These are phyloP conservation scores for Sebastes paucispinis DNA, from an alignment of 2,797 vertebrate species.

Conservation along the genomic window DNA sequence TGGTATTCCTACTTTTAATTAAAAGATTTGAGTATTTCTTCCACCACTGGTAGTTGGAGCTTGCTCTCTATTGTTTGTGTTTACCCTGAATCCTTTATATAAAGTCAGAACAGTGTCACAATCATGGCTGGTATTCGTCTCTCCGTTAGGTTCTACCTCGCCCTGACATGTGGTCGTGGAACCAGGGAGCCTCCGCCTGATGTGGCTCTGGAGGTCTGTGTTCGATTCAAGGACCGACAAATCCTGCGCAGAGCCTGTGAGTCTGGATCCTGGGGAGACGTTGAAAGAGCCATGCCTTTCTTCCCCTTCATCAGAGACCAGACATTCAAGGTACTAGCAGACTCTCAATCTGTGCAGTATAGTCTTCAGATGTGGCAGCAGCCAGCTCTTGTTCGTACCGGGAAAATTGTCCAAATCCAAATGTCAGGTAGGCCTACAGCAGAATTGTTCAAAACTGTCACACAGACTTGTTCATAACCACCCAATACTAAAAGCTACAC, in stretches of 20 bases:
- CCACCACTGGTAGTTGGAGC: neutral
- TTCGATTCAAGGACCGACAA: conserved; percentile 88
- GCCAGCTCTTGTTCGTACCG: neutral
- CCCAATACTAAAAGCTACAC: no score
- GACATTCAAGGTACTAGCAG: conserved; percentile 87
- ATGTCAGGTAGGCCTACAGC: neutral
- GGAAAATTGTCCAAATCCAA: neutral
- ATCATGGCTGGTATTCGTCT: rapidly evolving
- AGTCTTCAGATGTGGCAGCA: neutral
- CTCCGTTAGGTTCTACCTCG: conserved; percentile 88
- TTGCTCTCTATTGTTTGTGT: neutral
- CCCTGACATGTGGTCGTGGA: conserved; percentile 89
- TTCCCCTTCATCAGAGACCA: conserved; percentile 95
- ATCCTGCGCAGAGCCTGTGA: conserved; percentile 89
- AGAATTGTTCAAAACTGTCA: neutral
- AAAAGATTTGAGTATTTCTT: neutral
- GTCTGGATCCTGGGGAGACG: conserved; percentile 87
- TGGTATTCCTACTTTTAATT: neutral
- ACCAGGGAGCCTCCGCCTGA: conserved; percentile 85
- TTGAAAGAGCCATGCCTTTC: conserved; percentile 85
- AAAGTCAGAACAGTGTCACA: neutral
- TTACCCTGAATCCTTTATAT: neutral
- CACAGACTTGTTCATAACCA: no score
- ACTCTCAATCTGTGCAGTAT: neutral
- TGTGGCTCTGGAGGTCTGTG: conserved; percentile 91